Percentiles rank a stretch among this genome's conserved stretches.
These are phyloP conservation scores for Odocoileus virginianus DNA, from an alignment of 2,113 vertebrate genomes.

Conservation along the genomic window DNA sequence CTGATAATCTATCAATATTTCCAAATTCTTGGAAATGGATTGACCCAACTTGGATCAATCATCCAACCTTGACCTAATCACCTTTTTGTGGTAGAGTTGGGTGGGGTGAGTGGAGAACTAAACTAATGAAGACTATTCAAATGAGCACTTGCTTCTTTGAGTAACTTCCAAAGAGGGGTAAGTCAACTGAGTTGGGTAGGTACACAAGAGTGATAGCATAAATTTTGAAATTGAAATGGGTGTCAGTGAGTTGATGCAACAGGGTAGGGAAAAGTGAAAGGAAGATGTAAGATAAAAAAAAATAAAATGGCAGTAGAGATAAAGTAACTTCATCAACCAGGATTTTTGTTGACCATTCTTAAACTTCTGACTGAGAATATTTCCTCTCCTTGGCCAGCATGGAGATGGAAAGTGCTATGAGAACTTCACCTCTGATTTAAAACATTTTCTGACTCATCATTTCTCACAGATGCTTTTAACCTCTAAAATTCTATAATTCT, in stretches of 20 bases:
- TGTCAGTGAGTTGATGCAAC: not conserved
- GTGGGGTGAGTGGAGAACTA: not conserved
- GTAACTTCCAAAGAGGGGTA: not conserved
- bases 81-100: not conserved
- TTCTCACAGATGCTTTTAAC: not conserved
- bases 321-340: not conserved
- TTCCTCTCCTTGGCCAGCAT: not conserved
- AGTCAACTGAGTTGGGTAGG: not conserved
- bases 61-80: not conserved
- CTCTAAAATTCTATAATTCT: not conserved
- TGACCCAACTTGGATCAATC: not conserved
- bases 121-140: not conserved
- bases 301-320: not conserved
- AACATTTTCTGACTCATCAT: slow-evolving; percentile 22
- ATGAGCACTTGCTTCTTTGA: not conserved
- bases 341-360: slow-evolving; percentile 3
- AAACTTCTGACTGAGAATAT: not conserved
- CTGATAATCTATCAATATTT: not conserved
- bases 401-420: not conserved
- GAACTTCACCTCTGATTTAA: not conserved
- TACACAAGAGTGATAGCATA: not conserved
- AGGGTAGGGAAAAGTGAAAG: not conserved
- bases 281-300: not conserved
- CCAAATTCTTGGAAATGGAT: not conserved
- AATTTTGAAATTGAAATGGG: not conserved